These are phyloP conservation scores for Bradypodion pumilum DNA, from an alignment of 2,797 vertebrate species.

Conservation along the genomic window DNA sequence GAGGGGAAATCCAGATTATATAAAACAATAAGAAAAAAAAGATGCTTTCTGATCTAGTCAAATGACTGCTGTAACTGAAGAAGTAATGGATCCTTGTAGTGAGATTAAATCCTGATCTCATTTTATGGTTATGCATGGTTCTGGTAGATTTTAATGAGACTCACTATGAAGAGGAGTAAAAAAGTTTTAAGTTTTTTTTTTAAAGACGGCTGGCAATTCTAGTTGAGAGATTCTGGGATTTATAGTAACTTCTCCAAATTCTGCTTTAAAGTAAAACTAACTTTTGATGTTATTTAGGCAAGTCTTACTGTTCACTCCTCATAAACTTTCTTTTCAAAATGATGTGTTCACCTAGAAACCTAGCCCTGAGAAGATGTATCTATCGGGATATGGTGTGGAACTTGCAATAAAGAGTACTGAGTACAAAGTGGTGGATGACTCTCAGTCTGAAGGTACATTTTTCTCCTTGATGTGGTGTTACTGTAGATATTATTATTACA, in stretches of 20 bases:
- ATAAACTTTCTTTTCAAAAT: conserved; percentile 45
- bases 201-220: too few relatives aligned
- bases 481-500: conserved; percentile 6
- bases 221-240: too few relatives aligned
- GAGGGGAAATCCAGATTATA: neutral
- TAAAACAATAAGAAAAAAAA: neutral
- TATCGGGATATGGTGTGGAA: conserved; percentile 96
- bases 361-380: conserved; percentile 83
- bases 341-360: conserved; percentile 78
- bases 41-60: neutral
- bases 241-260: too few relatives aligned
- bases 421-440: conserved; percentile 96
- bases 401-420: conserved; percentile 97
- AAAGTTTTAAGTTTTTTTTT: too few relatives aligned
- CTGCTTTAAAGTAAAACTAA: neutral
- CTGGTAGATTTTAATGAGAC: neutral
- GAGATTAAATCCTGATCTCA: neutral
- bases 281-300: neutral
- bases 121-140: neutral
- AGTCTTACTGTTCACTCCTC: neutral
- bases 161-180: too few relatives aligned
- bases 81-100: neutral
- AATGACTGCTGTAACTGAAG: neutral
- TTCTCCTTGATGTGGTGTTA: conserved; percentile 18
- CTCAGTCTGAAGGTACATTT: conserved; percentile 86